Conservation (phyloP, 2,797 vertebrate species). For the Monodelphis domestica region DNA sequence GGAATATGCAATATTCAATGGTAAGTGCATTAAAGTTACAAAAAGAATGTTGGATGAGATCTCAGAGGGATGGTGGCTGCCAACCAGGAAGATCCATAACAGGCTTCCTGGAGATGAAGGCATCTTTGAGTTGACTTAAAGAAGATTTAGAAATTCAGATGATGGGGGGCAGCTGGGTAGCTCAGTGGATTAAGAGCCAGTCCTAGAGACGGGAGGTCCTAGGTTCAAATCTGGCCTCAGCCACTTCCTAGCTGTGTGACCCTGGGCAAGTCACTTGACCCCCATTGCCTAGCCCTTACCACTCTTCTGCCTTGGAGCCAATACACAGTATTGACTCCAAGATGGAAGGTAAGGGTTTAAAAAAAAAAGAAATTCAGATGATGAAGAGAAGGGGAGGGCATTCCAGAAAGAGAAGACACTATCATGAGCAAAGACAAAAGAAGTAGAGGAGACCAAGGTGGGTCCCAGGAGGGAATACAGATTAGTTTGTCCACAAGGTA, state of each 20-base stretch:
- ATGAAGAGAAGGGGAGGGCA: not conserved
- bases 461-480: not conserved
- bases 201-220: too few species aligned
- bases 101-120: not conserved
- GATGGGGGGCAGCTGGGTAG: too few species aligned
- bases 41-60: not conserved
- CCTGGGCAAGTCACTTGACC: too few species aligned
- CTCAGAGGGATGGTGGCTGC: not conserved
- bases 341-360: too few species aligned
- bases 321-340: too few species aligned
- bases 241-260: too few species aligned
- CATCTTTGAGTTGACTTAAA: not conserved
- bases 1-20: not conserved
- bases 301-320: too few species aligned
- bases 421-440: not conserved
- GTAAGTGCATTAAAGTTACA: not conserved
- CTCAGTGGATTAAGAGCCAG: too few species aligned
- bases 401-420: not conserved
- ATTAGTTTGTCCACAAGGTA: not conserved
- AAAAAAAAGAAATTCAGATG: not conserved
- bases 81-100: not conserved
- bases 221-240: too few species aligned
- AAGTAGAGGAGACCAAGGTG: not conserved
- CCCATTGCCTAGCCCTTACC: too few species aligned
- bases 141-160: not conserved